Percentiles rank a stretch among this genome's conserved stretches.
Conservation (phyloP, 2,888 invertebrate species). For the Schizotus pectinicornis region DNA sequence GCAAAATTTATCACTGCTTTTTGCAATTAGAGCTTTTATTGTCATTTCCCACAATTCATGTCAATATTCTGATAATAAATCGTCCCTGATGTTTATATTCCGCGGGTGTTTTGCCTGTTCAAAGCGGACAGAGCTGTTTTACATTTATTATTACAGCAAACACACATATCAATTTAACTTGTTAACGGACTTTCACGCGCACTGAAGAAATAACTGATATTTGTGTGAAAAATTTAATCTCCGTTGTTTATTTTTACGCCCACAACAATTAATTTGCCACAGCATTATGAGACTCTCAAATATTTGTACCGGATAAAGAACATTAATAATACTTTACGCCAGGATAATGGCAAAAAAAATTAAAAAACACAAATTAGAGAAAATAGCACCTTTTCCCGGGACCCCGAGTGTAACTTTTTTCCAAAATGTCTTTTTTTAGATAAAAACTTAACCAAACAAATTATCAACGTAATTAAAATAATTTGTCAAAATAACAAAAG, state of each 20-base stretch:
- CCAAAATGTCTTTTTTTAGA: too few species aligned
- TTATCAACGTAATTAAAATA: too few species aligned
- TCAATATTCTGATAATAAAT: slow-evolving; percentile 37
- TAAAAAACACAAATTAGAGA: too few species aligned
- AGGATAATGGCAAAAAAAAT: too few species aligned
- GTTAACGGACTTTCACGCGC: slow-evolving; percentile 17
- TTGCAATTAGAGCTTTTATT: slow-evolving; percentile 30
- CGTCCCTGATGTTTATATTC: slow-evolving; percentile 30
- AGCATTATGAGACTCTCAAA: too few species aligned
- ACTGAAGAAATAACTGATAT: slow-evolving; percentile 11
- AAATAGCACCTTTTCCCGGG: too few species aligned
- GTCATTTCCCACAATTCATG: slow-evolving; percentile 33
- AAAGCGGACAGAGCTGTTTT: slow-evolving; percentile 27
- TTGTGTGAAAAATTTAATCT: slow-evolving; percentile 4
- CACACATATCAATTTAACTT: slow-evolving; percentile 25
- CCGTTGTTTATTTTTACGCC: too few species aligned
- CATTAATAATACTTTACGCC: too few species aligned
- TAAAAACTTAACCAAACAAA: too few species aligned
- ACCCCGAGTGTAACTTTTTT: too few species aligned
- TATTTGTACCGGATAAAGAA: too few species aligned
- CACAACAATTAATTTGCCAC: background rate
- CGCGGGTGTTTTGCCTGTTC: slow-evolving; percentile 25
- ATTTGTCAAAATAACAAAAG: too few species aligned
- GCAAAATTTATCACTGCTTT: slow-evolving; percentile 23
- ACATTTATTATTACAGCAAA: slow-evolving; percentile 29